These are phyloP conservation scores for Bagarius yarrelli DNA, from an alignment of 2,113 vertebrate species.

Conservation along the genomic window DNA sequence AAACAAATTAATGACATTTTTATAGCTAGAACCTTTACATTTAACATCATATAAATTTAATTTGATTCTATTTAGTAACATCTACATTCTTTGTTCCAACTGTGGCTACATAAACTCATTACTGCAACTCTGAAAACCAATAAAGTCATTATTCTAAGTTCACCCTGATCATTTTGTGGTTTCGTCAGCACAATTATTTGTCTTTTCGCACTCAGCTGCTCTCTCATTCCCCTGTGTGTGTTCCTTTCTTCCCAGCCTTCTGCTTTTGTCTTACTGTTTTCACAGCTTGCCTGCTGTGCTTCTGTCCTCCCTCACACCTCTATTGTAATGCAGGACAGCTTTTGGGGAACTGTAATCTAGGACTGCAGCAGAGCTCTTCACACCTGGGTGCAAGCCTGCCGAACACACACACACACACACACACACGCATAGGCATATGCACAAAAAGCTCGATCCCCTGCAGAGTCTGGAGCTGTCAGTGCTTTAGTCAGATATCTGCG, in stretches of 20 bases:
- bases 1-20: neutral
- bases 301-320: slow-evolving; percentile 35
- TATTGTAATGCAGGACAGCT: slow-evolving; percentile 55
- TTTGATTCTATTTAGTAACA: neutral
- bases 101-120: slow-evolving; percentile 17
- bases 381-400: slow-evolving; percentile 55
- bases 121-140: slow-evolving; percentile 14
- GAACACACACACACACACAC: neutral
- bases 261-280: slow-evolving; percentile 45
- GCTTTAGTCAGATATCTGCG: slow-evolving; percentile 6
- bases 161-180: slow-evolving; percentile 21
- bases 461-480: slow-evolving; percentile 3
- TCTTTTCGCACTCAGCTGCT: slow-evolving; percentile 31
- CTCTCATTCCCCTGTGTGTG: slow-evolving; percentile 10
- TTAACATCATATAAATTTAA: no score
- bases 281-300: slow-evolving; percentile 34
- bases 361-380: slow-evolving; percentile 57
- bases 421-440: neutral
- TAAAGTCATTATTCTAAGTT: slow-evolving; percentile 38
- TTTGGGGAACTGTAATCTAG: slow-evolving; percentile 54
- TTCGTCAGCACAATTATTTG: slow-evolving; percentile 19
- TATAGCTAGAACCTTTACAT: neutral
- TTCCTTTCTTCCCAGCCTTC: slow-evolving; percentile 19
- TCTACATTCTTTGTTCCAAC: neutral
- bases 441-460: slow-evolving; percentile 14